A percentile compares a stretch with the other conserved stretches of the same genome.
Evolutionary conservation across 2,797 vertebrate genomes (phyloP).

Genomic region (Ficedula albicollis): DNA sequence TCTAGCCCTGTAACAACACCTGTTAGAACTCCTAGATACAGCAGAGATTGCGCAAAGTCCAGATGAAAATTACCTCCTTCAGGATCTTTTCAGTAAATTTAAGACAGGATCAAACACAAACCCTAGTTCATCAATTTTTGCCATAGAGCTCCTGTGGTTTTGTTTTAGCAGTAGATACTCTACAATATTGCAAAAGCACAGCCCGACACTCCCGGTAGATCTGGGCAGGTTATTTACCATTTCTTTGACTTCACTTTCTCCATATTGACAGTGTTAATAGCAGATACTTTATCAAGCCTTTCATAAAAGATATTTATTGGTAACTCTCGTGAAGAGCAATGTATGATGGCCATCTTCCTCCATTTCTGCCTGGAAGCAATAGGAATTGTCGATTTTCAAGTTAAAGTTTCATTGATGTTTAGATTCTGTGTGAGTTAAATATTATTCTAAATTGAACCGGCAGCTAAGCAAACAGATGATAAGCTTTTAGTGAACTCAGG

Average conservation of each 20-base stretch:
- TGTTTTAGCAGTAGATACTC: neutral
- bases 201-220: neutral
- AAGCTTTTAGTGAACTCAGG: constrained; percentile 24
- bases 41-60: neutral
- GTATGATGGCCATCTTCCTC: neutral
- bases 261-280: neutral
- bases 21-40: neutral
- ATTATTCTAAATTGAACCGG: constrained; percentile 54
- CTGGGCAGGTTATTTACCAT: neutral
- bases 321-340: neutral
- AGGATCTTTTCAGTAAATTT: neutral
- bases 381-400: neutral
- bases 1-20: neutral
- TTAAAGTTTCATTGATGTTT: constrained; percentile 33
- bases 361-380: neutral
- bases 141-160: neutral
- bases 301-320: neutral
- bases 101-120: neutral
- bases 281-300: constrained; percentile 1
- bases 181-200: neutral
- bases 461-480: constrained; percentile 46
- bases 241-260: constrained; percentile 21
- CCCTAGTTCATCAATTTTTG: neutral
- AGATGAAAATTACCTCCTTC: neutral
- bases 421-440: constrained; percentile 41